Percentiles rank a stretch among this genome's conserved stretches.
Conservation (phyloP, 2,113 vertebrate genomes). For the Equus quagga region DNA sequence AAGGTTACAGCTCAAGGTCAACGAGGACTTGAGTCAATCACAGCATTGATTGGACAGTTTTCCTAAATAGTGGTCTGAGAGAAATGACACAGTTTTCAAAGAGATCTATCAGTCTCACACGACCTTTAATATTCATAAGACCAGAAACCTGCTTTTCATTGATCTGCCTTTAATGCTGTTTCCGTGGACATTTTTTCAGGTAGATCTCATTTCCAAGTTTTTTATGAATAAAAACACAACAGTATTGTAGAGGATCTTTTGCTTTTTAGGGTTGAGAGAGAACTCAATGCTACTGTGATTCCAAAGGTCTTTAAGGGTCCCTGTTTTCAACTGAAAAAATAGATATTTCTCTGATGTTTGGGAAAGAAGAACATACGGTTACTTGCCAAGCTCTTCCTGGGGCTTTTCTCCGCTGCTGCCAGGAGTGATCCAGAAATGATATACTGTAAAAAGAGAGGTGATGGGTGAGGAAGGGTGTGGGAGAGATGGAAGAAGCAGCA, state of each 20-base stretch:
- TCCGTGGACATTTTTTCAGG: neutral
- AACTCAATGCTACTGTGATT: neutral
- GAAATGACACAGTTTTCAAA: neutral
- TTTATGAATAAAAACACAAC: neutral
- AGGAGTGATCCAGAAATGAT: conserved; percentile 79
- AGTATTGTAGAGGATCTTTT: neutral
- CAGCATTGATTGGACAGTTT: neutral
- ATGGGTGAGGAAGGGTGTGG: too few relatives aligned
- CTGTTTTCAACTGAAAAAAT: neutral
- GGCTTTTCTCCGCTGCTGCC: conserved; percentile 51
- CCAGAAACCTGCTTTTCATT: neutral
- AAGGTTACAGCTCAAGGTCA: neutral
- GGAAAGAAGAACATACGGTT: neutral
- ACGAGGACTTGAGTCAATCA: neutral
- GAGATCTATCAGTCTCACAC: neutral
- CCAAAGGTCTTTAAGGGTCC: neutral
- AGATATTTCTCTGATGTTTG: neutral
- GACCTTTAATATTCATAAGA: neutral
- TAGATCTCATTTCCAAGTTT: neutral
- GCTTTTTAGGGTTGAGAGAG: neutral
- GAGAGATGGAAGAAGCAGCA: neutral
- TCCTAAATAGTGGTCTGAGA: neutral
- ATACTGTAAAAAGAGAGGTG: conserved; percentile 55
- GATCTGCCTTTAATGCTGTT: neutral
- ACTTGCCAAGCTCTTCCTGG: conserved; percentile 76